Percentiles rank a stretch among this genome's conserved stretches.
Conservation (phyloP, 2,888 invertebrate genomes). For the Plebejus anna region DNA sequence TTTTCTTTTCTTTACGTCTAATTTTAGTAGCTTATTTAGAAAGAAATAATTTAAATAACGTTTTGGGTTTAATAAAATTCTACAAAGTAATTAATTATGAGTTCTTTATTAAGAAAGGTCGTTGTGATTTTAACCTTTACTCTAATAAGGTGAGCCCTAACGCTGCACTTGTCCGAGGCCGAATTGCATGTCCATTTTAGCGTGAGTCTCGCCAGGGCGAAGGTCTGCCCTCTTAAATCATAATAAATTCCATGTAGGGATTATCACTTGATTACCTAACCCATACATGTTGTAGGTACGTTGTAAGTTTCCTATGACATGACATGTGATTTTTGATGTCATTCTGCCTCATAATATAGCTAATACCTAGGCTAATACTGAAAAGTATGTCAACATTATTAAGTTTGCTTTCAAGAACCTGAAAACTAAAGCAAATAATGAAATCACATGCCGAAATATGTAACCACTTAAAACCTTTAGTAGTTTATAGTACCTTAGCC, state of each 20-base stretch:
- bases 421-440: too few relatives aligned
- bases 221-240: conserved; percentile 35
- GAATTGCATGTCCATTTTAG: conserved; percentile 41
- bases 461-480: too few relatives aligned
- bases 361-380: too few relatives aligned
- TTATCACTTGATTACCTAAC: background rate
- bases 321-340: too few relatives aligned
- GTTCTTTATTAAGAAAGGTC: conserved; percentile 29
- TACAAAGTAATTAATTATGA: background rate
- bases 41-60: background rate
- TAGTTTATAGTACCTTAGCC: too few relatives aligned
- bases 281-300: background rate
- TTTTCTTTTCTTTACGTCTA: background rate
- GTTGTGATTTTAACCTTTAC: conserved; percentile 41
- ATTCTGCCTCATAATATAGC: too few relatives aligned
- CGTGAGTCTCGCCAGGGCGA: conserved; percentile 41
- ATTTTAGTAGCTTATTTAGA: background rate
- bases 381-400: too few relatives aligned
- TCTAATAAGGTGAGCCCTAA: conserved; percentile 41
- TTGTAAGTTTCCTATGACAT: background rate
- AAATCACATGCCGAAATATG: too few relatives aligned
- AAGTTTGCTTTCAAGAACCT: too few relatives aligned
- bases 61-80: background rate
- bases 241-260: background rate
- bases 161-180: conserved; percentile 41